Evolutionary conservation across 2,888 invertebrate genomes (phyloP).

Genomic region (Alviniconcha strummeri): DNA sequence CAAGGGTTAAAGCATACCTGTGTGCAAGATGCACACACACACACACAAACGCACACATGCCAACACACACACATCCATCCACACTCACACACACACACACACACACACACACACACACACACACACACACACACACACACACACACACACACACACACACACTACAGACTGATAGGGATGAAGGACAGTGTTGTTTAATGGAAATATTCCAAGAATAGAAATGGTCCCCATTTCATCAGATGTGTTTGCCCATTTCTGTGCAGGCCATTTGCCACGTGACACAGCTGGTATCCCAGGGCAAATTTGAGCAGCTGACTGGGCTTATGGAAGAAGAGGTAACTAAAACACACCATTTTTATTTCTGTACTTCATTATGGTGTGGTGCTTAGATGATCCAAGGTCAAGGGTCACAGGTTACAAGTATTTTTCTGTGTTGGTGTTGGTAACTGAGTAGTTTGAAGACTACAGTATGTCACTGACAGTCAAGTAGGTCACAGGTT

Average conservation of each 20-base stretch:
- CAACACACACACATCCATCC: neutral
- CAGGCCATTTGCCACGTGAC: slow-evolving; percentile 23
- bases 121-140: slow-evolving; percentile 8
- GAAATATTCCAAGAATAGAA: too few relatives aligned
- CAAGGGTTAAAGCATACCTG: too few relatives aligned
- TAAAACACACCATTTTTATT: neutral
- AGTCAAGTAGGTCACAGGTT: too few relatives aligned
- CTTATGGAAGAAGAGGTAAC: slow-evolving; percentile 24
- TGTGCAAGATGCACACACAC: too few relatives aligned
- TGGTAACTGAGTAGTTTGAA: neutral
- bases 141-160: neutral
- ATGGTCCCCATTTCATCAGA: too few relatives aligned
- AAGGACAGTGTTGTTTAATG: too few relatives aligned
- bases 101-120: neutral
- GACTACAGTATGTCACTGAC: neutral
- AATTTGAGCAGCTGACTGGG: slow-evolving; percentile 13
- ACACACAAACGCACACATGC: neutral
- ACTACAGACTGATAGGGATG: too few relatives aligned
- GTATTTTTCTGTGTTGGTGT: too few relatives aligned
- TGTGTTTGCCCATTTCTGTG: neutral
- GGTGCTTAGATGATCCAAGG: too few relatives aligned
- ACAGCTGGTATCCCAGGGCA: slow-evolving; percentile 20
- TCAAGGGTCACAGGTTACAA: too few relatives aligned
- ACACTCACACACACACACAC: slow-evolving; percentile 8
- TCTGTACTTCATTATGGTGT: too few relatives aligned